Evolutionary conservation across 2,888 invertebrate genomes (phyloP), one percentile per base, ranked within the genome.

Genomic region (Druceiella hillmani): DNA sequence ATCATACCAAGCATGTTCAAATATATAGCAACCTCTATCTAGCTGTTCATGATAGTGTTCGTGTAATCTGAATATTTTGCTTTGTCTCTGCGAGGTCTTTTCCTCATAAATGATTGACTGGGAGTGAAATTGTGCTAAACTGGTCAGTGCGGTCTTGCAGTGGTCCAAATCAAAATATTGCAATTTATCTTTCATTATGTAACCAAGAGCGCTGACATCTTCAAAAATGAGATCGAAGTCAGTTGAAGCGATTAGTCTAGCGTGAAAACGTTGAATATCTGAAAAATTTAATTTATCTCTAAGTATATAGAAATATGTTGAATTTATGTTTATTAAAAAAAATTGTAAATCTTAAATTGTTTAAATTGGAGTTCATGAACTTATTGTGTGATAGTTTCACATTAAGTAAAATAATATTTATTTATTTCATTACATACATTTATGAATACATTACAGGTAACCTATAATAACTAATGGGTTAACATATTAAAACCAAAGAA

Each of bases 91-190:
- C 46, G 50, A 61, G 36, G 51, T 63, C 54, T 46, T 66, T 10
- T 54, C 57, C 43, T 76, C 76, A 45, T 58, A 71, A 40, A 75
- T 60, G n/a, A 76, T 59, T 2, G 69, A 60, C n/a, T 67, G 58
- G 1, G 73, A 67, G 43, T 76, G 77, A 45, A 75, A 67, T 44
- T 63, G 61, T 2, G 74, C 68, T 29, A 76, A 47, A 2, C 69
- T 60, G 38, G 58, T 56, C 31, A 76, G 52, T 17, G 71, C 70
- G 48, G 62, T 57, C 17, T 64, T 49, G 7, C 66, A 72, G 44
- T 76, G 75, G 2, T 59, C 55, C 33, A 62, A 53, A 42, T 75
- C 73, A 30, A 75, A 68, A 33, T 61, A 55, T 14, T 57, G 46
- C 30, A 64, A 59, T 55, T 63, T 66, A 45, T 64, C 53, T 17